phyloP scores from a whole-genome alignment of 2,797 vertebrate species.

The Bovichtus diacanthus region DNA sequence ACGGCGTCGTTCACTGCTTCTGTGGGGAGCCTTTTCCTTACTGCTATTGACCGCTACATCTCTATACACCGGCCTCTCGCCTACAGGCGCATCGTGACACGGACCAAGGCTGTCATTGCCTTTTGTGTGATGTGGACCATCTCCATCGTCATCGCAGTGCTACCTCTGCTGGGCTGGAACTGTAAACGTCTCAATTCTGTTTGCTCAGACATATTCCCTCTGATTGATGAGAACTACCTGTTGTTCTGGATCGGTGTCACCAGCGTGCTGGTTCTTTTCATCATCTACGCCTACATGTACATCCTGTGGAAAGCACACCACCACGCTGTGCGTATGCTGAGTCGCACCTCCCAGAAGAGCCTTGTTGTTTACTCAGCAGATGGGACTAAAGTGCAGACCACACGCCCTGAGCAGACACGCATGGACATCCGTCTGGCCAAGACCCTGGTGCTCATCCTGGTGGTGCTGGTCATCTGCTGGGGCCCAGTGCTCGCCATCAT shows the following conservation, averaged over 20 bases:
- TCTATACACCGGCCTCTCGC: slow-evolving; percentile 97
- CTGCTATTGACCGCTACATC: slow-evolving; percentile 98
- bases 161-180: slow-evolving; percentile 99
- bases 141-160: slow-evolving; percentile 95
- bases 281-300: slow-evolving; percentile 99
- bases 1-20: slow-evolving; percentile 98
- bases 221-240: slow-evolving; percentile 97
- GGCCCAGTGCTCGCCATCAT: slow-evolving; percentile 97
- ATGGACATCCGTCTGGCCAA: slow-evolving; percentile 99
- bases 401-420: slow-evolving; percentile 95
- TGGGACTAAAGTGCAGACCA: slow-evolving; percentile 95
- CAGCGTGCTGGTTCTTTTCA: slow-evolving; percentile 94
- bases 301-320: slow-evolving; percentile 99
- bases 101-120: slow-evolving; percentile 97
- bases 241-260: slow-evolving; percentile 99
- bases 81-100: slow-evolving; percentile 97
- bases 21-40: slow-evolving; percentile 98
- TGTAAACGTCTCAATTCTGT: slow-evolving; percentile 96
- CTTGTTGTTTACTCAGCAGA: slow-evolving; percentile 95
- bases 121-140: slow-evolving; percentile 99
- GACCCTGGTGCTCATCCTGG: slow-evolving; percentile 98
- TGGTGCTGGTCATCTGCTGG: slow-evolving; percentile 99
- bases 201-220: slow-evolving; percentile 98
- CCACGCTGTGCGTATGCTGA: slow-evolving; percentile 97
- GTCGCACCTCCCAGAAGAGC: slow-evolving; percentile 97